Evolutionary conservation across 2,888 invertebrate species (phyloP), one percentile per base, ranked within the genome.

Genomic region (Caradrina kadenii): DNA sequence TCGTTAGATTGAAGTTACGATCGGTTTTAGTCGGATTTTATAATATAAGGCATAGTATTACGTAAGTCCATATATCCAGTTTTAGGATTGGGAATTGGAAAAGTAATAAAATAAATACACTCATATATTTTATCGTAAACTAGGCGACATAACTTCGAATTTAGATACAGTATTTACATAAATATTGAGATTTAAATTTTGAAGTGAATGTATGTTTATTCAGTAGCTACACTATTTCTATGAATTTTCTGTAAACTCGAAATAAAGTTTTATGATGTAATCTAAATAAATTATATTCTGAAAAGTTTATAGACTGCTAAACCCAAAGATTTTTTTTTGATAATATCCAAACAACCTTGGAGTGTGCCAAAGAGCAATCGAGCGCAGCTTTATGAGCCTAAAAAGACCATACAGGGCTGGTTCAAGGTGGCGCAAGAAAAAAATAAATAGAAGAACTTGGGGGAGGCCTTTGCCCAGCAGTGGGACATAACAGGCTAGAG

Each of bases 111-210:
- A 63, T 49, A 45, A 39, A 63, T 13, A 13, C 19, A 17, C 0
- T 58, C 10, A 0, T n/a, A 42, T 4, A 15, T 42, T 45, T 17
- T 17, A 21, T 66, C 52, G 21, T 55, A 73, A 63, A 55, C 19
- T 17, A 48, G 19, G n/a, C 4, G 1, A 58, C 11, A 22, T 53
- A 11, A 19, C 13, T 75, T 39, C 66, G 76, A 75, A 72, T 75
- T 58, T 59, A 31, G 31, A 76, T 49, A 76, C 39, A n/a, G 26
- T 53, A 11, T 48, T 66, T 49, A 75, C 48, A 59, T 58, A 21
- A 39, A 53, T 15, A 75, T 66, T n/a, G 48, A 10, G 10, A 2
- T 74, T 65, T 48, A n/a, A 39, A 66, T 59, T 19, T 66, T 53
- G 19, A 42, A 75, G 15, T 66, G 48, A 54, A 35, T 42, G 26